A percentile compares a stretch with the other conserved stretches of the same genome.
Evolutionary conservation across 2,888 invertebrate genomes (phyloP).

Genomic region (Pheosia gnoma): DNA sequence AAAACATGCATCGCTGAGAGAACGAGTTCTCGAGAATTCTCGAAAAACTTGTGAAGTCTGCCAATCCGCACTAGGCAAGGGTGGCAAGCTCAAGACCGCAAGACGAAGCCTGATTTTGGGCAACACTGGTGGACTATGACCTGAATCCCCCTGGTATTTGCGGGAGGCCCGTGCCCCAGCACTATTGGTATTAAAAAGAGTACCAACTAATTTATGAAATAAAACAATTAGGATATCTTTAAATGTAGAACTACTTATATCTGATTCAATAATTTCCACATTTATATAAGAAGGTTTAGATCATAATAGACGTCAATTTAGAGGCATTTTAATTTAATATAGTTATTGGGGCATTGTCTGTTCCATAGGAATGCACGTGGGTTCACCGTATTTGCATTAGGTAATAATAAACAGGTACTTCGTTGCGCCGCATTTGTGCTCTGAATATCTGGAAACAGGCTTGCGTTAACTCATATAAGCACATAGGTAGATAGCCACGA

Average conservation of each 20-base stretch:
- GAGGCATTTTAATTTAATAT: slow-evolving; percentile 10
- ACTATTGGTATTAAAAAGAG: too few species aligned
- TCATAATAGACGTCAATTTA: not conserved
- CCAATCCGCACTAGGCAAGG: too few species aligned
- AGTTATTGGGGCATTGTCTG: slow-evolving; percentile 16
- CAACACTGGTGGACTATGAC: too few species aligned
- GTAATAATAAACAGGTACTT: slow-evolving; percentile 38
- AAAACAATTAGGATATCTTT: too few species aligned
- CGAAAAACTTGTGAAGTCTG: too few species aligned
- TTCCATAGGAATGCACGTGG: slow-evolving; percentile 27
- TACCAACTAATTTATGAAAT: too few species aligned
- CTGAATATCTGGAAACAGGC: slow-evolving; percentile 46
- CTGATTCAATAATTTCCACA: not conserved
- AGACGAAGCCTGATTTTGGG: too few species aligned
- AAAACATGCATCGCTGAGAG: too few species aligned
- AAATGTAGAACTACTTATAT: not conserved
- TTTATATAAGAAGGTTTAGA: not conserved
- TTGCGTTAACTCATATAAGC: slow-evolving; percentile 33
- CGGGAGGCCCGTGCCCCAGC: too few species aligned
- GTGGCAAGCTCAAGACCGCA: too few species aligned
- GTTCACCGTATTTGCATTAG: slow-evolving; percentile 28
- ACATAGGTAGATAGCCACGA: slow-evolving; percentile 33
- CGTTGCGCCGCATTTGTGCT: slow-evolving; percentile 43
- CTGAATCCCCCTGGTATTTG: too few species aligned
- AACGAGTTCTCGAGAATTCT: too few species aligned